Conservation (phyloP, 2,113 vertebrate genomes). For the Eubucco bourcierii region DNA sequence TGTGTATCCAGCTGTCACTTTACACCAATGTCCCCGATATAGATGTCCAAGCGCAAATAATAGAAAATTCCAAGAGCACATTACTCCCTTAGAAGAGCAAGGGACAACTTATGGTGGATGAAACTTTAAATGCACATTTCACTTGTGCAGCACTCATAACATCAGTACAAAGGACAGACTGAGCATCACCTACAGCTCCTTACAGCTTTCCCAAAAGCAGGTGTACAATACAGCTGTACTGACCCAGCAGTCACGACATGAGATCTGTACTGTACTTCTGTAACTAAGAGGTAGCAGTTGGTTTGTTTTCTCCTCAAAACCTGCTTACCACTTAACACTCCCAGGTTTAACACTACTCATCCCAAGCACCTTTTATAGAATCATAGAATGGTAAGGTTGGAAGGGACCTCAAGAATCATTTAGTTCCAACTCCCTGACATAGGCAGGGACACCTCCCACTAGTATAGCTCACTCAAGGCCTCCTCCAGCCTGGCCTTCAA, state of each 20-base stretch:
- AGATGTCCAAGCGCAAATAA: neutral
- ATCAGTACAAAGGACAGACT: neutral
- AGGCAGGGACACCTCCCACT: too few species aligned
- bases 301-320: neutral
- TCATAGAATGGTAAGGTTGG: too few species aligned
- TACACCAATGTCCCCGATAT: neutral
- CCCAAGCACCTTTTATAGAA: neutral
- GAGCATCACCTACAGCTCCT: neutral
- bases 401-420: too few species aligned
- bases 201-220: neutral
- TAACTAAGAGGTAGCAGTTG: neutral
- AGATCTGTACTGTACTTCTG: rapidly evolving
- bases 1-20: neutral
- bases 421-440: too few species aligned
- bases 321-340: neutral
- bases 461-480: too few species aligned
- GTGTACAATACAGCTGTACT: neutral
- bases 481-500: too few species aligned
- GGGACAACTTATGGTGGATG: rapidly evolving
- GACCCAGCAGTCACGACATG: neutral
- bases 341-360: neutral
- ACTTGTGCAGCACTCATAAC: neutral
- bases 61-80: neutral
- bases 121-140: neutral
- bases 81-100: neutral